These are phyloP conservation scores for Amphipyra tragopoginis DNA, from an alignment of 2,888 invertebrate genomes.

Conservation along the genomic window DNA sequence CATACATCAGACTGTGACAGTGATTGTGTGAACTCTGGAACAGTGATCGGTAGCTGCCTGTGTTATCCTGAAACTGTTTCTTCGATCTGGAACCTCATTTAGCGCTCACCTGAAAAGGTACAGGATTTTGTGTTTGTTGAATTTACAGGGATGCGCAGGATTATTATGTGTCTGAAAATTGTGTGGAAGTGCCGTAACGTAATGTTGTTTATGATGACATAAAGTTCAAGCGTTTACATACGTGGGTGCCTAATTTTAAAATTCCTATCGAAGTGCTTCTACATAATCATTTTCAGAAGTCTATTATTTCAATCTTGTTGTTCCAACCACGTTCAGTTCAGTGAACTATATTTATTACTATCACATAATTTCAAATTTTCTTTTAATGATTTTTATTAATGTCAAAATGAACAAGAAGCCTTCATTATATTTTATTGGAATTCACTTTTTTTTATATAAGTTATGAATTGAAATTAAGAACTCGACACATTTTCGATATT, in stretches of 20 bases:
- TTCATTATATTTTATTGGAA: neutral
- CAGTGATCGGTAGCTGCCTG: conserved; percentile 86
- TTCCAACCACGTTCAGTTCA: too few relatives aligned
- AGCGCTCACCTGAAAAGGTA: conserved; percentile 83
- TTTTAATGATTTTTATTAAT: too few relatives aligned
- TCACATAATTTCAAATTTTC: too few relatives aligned
- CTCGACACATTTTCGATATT: conserved; percentile 31
- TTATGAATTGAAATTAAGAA: neutral
- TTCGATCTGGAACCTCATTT: conserved; percentile 69
- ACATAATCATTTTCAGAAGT: conserved; percentile 2
- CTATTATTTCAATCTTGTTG: neutral
- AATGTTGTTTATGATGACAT: neutral
- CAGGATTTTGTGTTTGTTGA: conserved; percentile 71
- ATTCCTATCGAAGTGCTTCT: neutral
- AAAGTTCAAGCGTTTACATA: neutral
- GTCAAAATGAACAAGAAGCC: too few relatives aligned
- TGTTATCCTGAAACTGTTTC: conserved; percentile 87
- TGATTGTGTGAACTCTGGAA: conserved; percentile 85
- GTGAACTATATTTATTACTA: too few relatives aligned
- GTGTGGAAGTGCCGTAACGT: conserved; percentile 40
- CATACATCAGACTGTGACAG: conserved; percentile 76
- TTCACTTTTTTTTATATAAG: neutral
- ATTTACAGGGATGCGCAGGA: conserved; percentile 41
- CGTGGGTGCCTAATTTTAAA: neutral
- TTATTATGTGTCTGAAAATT: conserved; percentile 49